Conservation (phyloP, 35 echinoderm and acorn worm species). For the Holothuria glaberrima region DNA sequence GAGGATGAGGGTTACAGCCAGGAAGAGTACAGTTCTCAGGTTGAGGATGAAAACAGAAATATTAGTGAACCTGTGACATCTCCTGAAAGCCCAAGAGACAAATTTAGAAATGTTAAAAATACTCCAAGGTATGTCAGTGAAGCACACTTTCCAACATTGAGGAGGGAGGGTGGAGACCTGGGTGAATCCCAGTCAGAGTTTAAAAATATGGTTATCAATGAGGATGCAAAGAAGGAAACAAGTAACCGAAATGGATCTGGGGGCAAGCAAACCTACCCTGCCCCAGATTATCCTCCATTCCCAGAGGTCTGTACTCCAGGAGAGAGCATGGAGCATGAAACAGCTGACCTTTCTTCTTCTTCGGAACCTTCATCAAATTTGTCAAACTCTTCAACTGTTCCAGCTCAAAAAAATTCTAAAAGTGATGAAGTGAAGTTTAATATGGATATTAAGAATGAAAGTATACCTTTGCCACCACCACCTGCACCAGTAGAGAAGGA, state of each 20-base stretch:
- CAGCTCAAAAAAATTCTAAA: not conserved
- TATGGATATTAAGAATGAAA: not conserved
- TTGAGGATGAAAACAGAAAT: conserved; percentile 41
- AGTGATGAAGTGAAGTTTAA: not conserved
- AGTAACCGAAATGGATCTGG: too few species aligned
- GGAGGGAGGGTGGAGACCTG: not conserved
- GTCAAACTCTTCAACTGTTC: too few species aligned
- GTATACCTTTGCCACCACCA: conserved; percentile 25
- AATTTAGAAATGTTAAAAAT: conserved; percentile 29
- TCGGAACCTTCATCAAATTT: too few species aligned
- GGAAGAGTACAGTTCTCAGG: conserved; percentile 31
- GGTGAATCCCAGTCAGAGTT: not conserved
- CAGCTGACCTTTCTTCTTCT: too few species aligned
- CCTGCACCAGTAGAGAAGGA: not conserved
- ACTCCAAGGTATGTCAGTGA: conserved; percentile 53
- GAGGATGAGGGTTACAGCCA: conserved; percentile 55
- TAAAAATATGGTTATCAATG: too few species aligned
- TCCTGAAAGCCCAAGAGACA: not conserved
- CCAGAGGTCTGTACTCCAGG: too few species aligned
- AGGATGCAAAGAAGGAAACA: too few species aligned
- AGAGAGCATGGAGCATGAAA: too few species aligned
- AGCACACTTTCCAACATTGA: conserved; percentile 34
- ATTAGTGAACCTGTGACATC: not conserved
- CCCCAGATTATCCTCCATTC: too few species aligned
- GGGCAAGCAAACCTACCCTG: too few species aligned